These are phyloP conservation scores for Schizothorax lantsangensis DNA, from an alignment of 2,797 vertebrate genomes.

Conservation along the genomic window DNA sequence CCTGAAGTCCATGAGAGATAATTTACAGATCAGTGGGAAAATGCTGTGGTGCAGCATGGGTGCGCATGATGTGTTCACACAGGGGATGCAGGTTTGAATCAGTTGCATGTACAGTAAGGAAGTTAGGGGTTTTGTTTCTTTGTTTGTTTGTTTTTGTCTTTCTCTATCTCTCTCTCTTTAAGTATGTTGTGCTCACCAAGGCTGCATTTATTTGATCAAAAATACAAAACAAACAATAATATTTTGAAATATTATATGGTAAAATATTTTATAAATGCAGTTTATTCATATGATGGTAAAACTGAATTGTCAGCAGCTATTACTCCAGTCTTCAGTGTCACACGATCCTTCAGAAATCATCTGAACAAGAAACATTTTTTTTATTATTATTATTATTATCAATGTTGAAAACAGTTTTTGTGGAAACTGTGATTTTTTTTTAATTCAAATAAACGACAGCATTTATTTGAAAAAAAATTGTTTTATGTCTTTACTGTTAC, in stretches of 20 bases:
- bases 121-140: background rate
- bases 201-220: background rate
- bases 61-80: background rate
- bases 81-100: background rate
- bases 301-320: background rate
- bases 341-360: background rate
- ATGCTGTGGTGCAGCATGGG: background rate
- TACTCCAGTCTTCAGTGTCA: background rate
- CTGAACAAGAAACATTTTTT: background rate
- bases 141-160: background rate
- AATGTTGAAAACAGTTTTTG: background rate
- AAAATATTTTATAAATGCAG: background rate
- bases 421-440: background rate
- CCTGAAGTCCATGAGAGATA: conserved; percentile 60
- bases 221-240: background rate
- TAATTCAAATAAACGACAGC: background rate
- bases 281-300: background rate
- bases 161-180: background rate
- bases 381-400: background rate
- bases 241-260: background rate
- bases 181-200: background rate
- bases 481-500: background rate
- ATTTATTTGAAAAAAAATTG: background rate
- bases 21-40: conserved; percentile 69
- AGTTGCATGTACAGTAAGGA: background rate